Evolutionary conservation across 2,113 vertebrate species (phyloP).

Genomic region (Paradisaea rubra): DNA sequence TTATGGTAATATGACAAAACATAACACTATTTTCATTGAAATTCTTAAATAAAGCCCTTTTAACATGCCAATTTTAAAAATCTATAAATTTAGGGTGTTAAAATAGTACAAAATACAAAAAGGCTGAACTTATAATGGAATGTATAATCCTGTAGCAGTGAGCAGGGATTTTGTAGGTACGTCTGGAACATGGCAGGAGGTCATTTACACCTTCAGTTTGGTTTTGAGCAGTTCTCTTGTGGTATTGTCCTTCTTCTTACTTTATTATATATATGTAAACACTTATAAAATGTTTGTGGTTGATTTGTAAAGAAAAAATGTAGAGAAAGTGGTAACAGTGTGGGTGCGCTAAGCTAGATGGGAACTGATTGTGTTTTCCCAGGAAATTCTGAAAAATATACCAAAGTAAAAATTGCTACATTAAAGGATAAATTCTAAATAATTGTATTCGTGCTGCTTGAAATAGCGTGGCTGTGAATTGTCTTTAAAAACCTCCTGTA

Average conservation of each 20-base stretch:
- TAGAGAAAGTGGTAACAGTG: background rate
- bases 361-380: conserved; percentile 30
- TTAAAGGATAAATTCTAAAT: conserved; percentile 50
- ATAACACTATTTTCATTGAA: conserved; percentile 58
- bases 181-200: conserved; percentile 13
- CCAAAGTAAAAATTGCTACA: conserved; percentile 33
- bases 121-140: background rate
- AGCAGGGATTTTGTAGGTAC: conserved; percentile 48
- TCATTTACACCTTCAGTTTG: conserved; percentile 40
- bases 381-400: conserved; percentile 42
- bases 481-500: conserved; percentile 21
- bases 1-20: conserved; percentile 59
- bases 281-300: background rate
- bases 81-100: conserved; percentile 39
- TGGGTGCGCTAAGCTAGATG: conserved; percentile 2
- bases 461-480: background rate
- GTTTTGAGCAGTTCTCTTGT: conserved; percentile 9
- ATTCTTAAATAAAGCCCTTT: conserved; percentile 54
- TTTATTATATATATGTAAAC: conserved; percentile 18
- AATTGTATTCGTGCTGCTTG: conserved; percentile 3
- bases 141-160: conserved; percentile 2
- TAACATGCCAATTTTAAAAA: conserved; percentile 44
- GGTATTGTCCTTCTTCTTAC: background rate
- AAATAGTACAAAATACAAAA: conserved; percentile 44
- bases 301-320: conserved; percentile 14